Evolutionary conservation across 35 echinoderm and acorn worm genomes (phyloP).

Genomic region (Apostichopus japonicus): DNA sequence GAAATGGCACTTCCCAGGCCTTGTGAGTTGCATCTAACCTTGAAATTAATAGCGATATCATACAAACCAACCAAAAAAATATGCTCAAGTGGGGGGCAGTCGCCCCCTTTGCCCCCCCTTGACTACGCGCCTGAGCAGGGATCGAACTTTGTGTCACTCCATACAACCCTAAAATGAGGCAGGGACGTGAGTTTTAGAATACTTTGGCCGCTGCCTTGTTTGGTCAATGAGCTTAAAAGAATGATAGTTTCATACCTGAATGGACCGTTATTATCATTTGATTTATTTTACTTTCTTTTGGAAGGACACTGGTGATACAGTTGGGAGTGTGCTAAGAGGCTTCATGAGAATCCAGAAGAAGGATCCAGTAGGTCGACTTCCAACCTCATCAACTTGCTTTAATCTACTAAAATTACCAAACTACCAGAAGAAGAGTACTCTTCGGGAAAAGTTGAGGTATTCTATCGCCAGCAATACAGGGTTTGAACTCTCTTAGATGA

Average conservation of each 20-base stretch:
- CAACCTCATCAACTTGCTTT: constrained; percentile 98
- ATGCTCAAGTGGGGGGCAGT: too few species aligned
- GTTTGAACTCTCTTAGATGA: constrained; percentile 88
- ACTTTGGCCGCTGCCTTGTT: too few species aligned
- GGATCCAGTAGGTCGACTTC: constrained; percentile 90
- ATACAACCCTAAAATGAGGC: too few species aligned
- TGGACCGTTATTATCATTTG: background rate
- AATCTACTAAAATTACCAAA: constrained; percentile 96
- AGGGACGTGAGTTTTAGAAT: too few species aligned
- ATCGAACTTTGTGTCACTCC: too few species aligned
- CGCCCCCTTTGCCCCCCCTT: too few species aligned
- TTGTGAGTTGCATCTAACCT: too few species aligned
- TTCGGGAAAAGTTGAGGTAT: constrained; percentile 94
- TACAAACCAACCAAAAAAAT: too few species aligned
- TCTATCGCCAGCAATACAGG: constrained; percentile 97
- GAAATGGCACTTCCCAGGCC: too few species aligned
- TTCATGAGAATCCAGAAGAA: constrained; percentile 91
- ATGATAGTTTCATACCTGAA: background rate
- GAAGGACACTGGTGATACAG: constrained; percentile 96
- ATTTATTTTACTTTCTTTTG: background rate
- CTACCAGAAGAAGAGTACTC: constrained; percentile 96
- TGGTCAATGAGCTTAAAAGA: too few species aligned
- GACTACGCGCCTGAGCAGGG: too few species aligned
- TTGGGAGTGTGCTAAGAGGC: constrained; percentile 93
- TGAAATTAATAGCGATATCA: too few species aligned